Evolutionary conservation across 2,888 invertebrate species (phyloP).

Genomic region (Conistra vaccinii): DNA sequence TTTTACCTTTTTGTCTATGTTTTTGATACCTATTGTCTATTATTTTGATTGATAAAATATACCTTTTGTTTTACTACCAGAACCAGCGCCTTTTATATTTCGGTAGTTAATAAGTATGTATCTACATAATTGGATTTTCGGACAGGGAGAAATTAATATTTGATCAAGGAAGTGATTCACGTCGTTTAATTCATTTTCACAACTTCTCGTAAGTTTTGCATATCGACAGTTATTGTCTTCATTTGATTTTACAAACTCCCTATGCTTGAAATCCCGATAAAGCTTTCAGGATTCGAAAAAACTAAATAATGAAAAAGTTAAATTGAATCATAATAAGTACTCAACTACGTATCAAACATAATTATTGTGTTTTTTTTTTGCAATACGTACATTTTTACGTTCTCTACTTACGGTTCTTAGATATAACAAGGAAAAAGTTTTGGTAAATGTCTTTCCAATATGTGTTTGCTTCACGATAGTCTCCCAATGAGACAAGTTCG

Average conservation of each 20-base stretch:
- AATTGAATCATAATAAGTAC: background rate
- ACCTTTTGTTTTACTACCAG: no score
- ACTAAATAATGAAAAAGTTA: background rate
- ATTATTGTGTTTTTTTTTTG: background rate
- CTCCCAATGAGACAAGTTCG: conserved; percentile 41
- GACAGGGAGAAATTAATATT: background rate
- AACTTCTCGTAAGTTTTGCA: background rate
- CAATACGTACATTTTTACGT: background rate
- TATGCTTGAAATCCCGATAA: background rate
- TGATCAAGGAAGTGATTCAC: background rate
- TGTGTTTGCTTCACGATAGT: conserved; percentile 28
- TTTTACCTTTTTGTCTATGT: no score
- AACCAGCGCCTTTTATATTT: no score
- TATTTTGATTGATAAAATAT: accelerated
- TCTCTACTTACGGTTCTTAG: background rate
- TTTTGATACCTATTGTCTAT: no score
- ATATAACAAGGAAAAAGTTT: background rate
- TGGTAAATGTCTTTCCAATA: conserved; percentile 21
- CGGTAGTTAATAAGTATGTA: no score
- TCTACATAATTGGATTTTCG: background rate
- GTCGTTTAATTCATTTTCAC: background rate
- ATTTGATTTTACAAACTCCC: no score
- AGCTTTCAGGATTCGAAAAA: background rate
- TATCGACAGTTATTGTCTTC: background rate
- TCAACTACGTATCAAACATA: background rate